phyloP scores from a whole-genome alignment of 1,140 invertebrate species.

The Apolygus lucorum region DNA sequence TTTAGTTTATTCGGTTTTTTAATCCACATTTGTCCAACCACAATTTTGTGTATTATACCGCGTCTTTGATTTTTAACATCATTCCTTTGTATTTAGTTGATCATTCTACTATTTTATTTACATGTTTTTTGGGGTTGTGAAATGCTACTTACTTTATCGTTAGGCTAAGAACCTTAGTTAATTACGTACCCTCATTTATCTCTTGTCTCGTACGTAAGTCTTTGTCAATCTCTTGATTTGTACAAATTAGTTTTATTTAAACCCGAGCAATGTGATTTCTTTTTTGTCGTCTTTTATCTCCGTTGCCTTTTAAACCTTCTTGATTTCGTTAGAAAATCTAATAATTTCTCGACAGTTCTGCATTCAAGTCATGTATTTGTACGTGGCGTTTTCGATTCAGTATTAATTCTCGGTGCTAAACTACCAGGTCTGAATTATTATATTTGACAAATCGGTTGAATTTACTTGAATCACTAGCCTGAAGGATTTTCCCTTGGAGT shows the following conservation, averaged over 20 bases:
- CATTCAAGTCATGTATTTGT: background rate
- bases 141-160: conserved; percentile 14
- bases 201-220: background rate
- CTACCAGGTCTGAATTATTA: background rate
- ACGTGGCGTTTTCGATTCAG: background rate
- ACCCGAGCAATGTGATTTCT: background rate
- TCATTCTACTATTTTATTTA: conserved; percentile 12
- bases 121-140: conserved; percentile 27
- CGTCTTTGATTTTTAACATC: conserved; percentile 17
- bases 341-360: background rate
- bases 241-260: conserved; percentile 12
- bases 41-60: background rate
- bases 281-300: background rate
- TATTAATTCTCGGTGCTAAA: background rate
- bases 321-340: background rate
- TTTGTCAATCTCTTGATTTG: background rate
- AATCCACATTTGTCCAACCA: background rate
- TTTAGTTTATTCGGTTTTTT: background rate
- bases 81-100: conserved; percentile 23
- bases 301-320: background rate
- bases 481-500: no score
- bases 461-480: no score
- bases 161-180: background rate
- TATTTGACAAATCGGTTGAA: background rate
- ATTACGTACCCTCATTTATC: background rate